phyloP scores from a whole-genome alignment of 1,140 invertebrate species.

The Anastatus disparis region DNA sequence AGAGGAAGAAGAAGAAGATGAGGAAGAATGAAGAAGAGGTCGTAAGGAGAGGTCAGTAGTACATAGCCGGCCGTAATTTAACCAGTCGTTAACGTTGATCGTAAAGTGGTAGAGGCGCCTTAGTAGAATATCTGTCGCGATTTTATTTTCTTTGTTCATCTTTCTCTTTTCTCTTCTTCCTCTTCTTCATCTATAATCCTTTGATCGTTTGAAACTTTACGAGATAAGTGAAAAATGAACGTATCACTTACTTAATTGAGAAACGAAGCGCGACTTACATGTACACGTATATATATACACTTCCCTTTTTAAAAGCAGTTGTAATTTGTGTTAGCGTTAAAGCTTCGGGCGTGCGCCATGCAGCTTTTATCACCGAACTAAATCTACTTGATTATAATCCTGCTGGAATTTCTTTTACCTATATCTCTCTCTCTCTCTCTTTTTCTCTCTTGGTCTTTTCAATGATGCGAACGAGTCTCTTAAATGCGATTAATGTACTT shows the following conservation, averaged over 20 bases:
- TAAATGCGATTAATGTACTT: too few relatives aligned
- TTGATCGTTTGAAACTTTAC: constrained; percentile 8
- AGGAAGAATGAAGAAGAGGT: background rate
- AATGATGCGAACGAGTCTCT: too few relatives aligned
- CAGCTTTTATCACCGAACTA: constrained; percentile 27
- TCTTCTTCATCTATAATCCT: too few relatives aligned
- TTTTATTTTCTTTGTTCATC: background rate
- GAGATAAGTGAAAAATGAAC: constrained; percentile 42
- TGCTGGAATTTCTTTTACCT: too few relatives aligned
- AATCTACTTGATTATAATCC: constrained; percentile 20
- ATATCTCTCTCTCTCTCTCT: too few relatives aligned
- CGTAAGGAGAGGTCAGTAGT: constrained; percentile 32
- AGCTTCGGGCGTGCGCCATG: background rate
- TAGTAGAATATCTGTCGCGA: constrained; percentile 23
- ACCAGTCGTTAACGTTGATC: constrained; percentile 32
- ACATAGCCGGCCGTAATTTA: constrained; percentile 33
- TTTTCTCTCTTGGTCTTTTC: too few relatives aligned
- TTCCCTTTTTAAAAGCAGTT: too few relatives aligned
- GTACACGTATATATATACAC: too few relatives aligned
- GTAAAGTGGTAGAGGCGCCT: constrained; percentile 36
- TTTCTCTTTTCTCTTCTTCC: too few relatives aligned
- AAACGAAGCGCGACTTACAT: constrained; percentile 17
- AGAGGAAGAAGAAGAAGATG: background rate
- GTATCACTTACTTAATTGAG: constrained; percentile 40
- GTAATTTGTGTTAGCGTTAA: constrained; percentile 38